phyloP scores from a whole-genome alignment of 30 jellyfish, hydroid and myxozoan genomes.

The Phacellophora camtschatica region DNA sequence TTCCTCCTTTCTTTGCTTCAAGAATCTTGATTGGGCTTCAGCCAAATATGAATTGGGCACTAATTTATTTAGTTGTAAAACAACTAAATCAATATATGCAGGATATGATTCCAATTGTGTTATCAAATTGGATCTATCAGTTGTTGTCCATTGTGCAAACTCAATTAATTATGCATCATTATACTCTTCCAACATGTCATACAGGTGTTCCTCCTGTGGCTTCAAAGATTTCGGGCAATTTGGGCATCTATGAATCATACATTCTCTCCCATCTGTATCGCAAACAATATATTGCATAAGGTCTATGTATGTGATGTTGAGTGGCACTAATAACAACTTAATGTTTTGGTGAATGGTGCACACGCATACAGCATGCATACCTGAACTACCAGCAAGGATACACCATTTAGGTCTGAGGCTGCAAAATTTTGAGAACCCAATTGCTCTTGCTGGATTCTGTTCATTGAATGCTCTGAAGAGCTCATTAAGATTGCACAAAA shows the following conservation, averaged over 20 bases:
- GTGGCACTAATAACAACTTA: slow-evolving; percentile 27
- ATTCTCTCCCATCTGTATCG: slow-evolving; percentile 37
- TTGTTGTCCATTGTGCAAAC: slow-evolving; percentile 59
- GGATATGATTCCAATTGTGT: neutral
- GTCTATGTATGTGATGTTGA: neutral
- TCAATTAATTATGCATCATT: neutral
- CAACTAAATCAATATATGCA: slow-evolving; percentile 28
- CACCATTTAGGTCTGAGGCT: slow-evolving; percentile 72
- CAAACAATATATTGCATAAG: slow-evolving; percentile 37
- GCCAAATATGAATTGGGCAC: slow-evolving; percentile 57
- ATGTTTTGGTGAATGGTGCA: slow-evolving; percentile 67
- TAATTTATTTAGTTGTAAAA: slow-evolving; percentile 8
- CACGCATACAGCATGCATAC: slow-evolving; percentile 83
- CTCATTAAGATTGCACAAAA: slow-evolving; percentile 38
- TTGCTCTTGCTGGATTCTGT: slow-evolving; percentile 19
- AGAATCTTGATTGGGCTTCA: slow-evolving; percentile 3
- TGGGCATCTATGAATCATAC: slow-evolving; percentile 71
- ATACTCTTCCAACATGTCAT: no score
- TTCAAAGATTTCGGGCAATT: slow-evolving; percentile 77
- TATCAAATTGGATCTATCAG: slow-evolving; percentile 41
- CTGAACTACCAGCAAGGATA: slow-evolving; percentile 66
- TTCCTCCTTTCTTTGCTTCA: neutral
- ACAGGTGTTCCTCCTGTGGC: no score
- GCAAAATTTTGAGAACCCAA: slow-evolving; percentile 73
- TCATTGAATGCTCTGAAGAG: slow-evolving; percentile 31